Percentiles rank a stretch among this genome's conserved stretches.
Conservation (phyloP, 1,140 invertebrate species). For the Chionoecetes opilio region DNA sequence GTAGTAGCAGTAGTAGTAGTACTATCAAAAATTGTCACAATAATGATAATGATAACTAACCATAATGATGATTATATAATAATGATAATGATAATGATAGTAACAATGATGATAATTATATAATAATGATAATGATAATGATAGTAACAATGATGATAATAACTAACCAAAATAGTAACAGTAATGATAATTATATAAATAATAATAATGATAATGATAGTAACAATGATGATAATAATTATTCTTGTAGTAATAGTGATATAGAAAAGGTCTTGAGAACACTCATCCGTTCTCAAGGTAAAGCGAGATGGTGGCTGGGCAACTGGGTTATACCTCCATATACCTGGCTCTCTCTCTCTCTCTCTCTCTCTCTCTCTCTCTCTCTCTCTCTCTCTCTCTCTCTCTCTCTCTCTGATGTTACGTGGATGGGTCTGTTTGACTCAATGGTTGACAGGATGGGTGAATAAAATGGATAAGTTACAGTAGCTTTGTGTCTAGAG, state of each 20-base stretch:
- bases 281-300: neutral
- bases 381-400: slow-evolving; percentile 46
- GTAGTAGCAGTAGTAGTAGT: neutral
- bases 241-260: no score
- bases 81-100: neutral
- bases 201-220: slow-evolving; percentile 32
- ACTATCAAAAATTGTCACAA: neutral
- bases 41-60: neutral
- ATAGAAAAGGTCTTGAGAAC: no score
- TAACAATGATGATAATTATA: no score
- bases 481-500: neutral
- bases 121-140: no score
- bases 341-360: neutral
- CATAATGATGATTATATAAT: no score
- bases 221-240: slow-evolving; percentile 28
- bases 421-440: neutral
- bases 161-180: neutral
- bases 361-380: slow-evolving; percentile 29
- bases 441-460: neutral
- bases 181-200: neutral
- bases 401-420: slow-evolving; percentile 17
- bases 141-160: neutral
- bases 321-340: neutral
- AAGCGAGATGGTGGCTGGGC: neutral
- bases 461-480: neutral